Conservation (phyloP, 1,140 invertebrate genomes). For the Grapholita molesta region DNA sequence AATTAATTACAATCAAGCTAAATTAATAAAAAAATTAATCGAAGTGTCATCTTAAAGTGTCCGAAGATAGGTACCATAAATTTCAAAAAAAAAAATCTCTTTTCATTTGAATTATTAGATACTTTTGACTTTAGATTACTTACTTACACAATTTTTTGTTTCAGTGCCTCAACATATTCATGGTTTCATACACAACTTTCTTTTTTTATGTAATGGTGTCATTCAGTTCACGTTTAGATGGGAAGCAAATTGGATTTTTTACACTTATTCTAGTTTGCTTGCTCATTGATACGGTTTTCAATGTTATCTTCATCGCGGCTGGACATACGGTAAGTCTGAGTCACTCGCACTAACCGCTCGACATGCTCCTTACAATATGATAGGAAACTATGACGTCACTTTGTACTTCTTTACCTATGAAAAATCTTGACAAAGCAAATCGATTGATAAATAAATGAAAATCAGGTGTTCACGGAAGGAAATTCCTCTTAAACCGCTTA, state of each 20-base stretch:
- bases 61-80: too few species aligned
- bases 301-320: neutral
- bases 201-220: neutral
- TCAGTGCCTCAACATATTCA: neutral
- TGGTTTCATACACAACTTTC: neutral
- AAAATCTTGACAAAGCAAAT: too few species aligned
- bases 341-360: too few species aligned
- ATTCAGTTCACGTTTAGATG: neutral
- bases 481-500: too few species aligned
- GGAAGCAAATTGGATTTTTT: neutral
- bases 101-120: neutral
- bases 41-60: too few species aligned
- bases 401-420: too few species aligned
- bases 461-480: too few species aligned
- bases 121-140: neutral
- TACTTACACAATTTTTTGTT: neutral
- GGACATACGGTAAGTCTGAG: conserved; percentile 26
- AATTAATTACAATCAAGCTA: too few species aligned
- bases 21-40: too few species aligned
- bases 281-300: conserved; percentile 15
- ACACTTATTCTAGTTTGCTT: neutral
- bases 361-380: too few species aligned
- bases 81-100: neutral
- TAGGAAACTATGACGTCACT: too few species aligned
- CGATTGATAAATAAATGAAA: too few species aligned